Base-by-base conservation (phyloP, 2,797 vertebrate genomes). In the Sphaeramia orbicularis region DNA sequence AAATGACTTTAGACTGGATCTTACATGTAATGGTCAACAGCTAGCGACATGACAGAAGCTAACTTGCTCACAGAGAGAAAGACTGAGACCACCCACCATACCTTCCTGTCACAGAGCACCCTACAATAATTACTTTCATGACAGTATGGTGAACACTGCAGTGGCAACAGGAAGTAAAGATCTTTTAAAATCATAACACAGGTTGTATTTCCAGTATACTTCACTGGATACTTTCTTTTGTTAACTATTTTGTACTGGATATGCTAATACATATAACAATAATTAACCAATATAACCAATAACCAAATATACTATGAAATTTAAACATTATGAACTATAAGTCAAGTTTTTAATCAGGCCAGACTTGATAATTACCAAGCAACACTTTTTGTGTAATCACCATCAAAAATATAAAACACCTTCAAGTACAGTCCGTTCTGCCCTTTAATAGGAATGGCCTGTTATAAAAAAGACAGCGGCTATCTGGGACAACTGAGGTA, bases 11-110 rank as follows among this genome's bases (percentile, higher is more conserved):
- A 35, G 32, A 35, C 19, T 45, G 5, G 21, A 58, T 36, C 45
- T 16, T 52, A 40, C 3, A 7, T 7, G 0, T 37, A 30, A 49
- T 2, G 12, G 49, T 30, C 36, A 62, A 37, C 55, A 67, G 35
- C 16, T 27, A 7, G 1, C 11, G 24, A 52, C 1, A 2, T 14
- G 21, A 70, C 48, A n/a, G 30, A 48, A 24, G 36, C 15, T 16
- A 19, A 65, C 27, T 32, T 61, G 13, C 48, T 58, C 42, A 14
- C 16, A 57, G 14, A 56, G 0, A 18, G 4, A 57, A 58, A 56
- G 19, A 13, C 19, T 35, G 44, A 52, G 63, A 77, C 49, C 71
- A 74, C 71, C 71, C 62, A 63, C 53, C 7, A 7, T 61, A 53
- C 21, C 14, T 27, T 67, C 19, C 19, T 57, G 16, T 37, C 55